Evolutionary conservation across 1,140 invertebrate genomes (phyloP), one percentile per base, ranked within the genome.

Genomic region (Penaeus chinensis): DNA sequence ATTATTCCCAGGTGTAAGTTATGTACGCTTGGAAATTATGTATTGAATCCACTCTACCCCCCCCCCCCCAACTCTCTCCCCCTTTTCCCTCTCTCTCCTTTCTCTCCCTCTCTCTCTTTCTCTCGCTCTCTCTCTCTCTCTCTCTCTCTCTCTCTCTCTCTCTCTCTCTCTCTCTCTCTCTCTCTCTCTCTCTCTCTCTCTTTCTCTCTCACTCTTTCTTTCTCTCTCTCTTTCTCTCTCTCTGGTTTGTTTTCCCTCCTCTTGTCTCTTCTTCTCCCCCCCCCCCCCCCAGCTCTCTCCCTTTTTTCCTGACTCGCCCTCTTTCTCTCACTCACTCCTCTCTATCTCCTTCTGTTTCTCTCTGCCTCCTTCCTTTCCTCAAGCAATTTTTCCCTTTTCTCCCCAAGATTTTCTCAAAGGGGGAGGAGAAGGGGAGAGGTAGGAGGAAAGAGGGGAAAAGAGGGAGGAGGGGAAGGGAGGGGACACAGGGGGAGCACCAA

Each of bases 1-100:
- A 87, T 87, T 87, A 87, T 87, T 87, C 85, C 80, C 85, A 82
- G 85, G 69, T 83, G 65, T 76, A 87, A 87, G 85, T 87, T 82
- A 87, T 87, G 85, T 32, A 24, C 80, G 54, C 65, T 83, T 27
- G 63, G 80, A 87, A 87, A 87, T 87, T 87, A 87, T 87, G 85
- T 87, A 87, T 87, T 83, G 85, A 87, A 81, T 87, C 85, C 71
- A 79, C 71, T 69, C 82, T 69, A 54, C 85, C 69, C 79, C 74
- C 54, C 69, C 85, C 78, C 62, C 65, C 77, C 65, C 84, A 60
- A 63, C 71, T 71, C 74, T 42, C 74, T 47, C 74, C 37, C 47
- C n/a, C 78, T 80, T 22, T 80, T 47, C 60, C 77, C 60, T 47
- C 60, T 60, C 63, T 24, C 63, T 60, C 63, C 80, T 82, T 60